Percentiles rank a stretch among this genome's conserved stretches.
phyloP scores from a whole-genome alignment of 2,888 invertebrate genomes.

The Agelastica alni region DNA sequence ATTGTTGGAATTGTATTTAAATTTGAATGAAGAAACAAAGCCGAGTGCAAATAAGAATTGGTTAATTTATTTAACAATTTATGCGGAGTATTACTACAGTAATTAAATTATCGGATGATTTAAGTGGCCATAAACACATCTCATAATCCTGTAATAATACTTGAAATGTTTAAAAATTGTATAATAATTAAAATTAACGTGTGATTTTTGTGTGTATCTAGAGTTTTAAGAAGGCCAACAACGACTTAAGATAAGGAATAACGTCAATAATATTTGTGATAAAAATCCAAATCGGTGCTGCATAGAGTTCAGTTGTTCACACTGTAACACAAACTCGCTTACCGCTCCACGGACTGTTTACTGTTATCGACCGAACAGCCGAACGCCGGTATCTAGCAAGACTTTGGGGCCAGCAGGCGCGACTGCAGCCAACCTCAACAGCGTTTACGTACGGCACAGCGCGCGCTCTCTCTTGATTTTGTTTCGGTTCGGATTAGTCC shows the following conservation, averaged over 20 bases:
- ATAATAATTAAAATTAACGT: constrained; percentile 11
- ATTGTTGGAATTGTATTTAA: too few species aligned
- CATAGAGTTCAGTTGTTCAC: constrained; percentile 14
- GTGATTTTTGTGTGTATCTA: constrained; percentile 7
- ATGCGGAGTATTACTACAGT: too few species aligned
- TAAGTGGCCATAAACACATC: too few species aligned
- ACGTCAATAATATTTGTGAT: constrained; percentile 16
- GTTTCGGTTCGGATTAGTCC: constrained; percentile 11
- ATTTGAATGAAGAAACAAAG: neutral
- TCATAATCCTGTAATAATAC: too few species aligned
- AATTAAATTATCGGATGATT: constrained; percentile 5
- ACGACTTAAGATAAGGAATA: constrained; percentile 12
- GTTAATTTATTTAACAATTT: too few species aligned
- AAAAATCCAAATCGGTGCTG: constrained; percentile 13
- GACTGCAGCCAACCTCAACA: too few species aligned
- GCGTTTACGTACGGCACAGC: too few species aligned
- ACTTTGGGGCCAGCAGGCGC: constrained; percentile 8
- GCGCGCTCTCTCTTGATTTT: too few species aligned
- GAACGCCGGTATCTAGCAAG: constrained; percentile 2
- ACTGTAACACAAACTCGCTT: constrained; percentile 4
- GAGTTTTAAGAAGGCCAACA: constrained; percentile 12
- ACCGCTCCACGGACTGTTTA: constrained; percentile 10
- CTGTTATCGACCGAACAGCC: neutral
- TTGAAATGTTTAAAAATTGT: neutral
- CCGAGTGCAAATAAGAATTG: constrained; percentile 10